These are phyloP conservation scores for Drosophila eohydei DNA, from an alignment of 2,888 invertebrate genomes.

Conservation along the genomic window DNA sequence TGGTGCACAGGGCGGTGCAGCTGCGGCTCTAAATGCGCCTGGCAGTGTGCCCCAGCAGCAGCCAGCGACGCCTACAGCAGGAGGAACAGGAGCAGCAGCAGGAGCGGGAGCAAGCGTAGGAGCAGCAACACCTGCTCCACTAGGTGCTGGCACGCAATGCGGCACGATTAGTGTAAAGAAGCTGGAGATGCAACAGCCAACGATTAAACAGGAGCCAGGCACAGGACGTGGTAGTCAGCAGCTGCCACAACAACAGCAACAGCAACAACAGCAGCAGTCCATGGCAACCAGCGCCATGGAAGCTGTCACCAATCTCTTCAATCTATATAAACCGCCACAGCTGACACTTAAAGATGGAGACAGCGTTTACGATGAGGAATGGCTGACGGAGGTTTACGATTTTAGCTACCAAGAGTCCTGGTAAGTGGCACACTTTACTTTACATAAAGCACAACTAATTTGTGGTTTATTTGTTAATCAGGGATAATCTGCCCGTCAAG, in stretches of 20 bases:
- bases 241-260: slow-evolving; percentile 32
- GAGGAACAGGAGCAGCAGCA: slow-evolving; percentile 16
- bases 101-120: not conserved
- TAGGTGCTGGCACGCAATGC: slow-evolving; percentile 58
- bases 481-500: slow-evolving; percentile 96
- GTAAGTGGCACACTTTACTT: slow-evolving; percentile 86
- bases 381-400: slow-evolving; percentile 93
- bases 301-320: slow-evolving; percentile 80
- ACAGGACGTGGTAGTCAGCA: slow-evolving; percentile 5
- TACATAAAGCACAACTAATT: not conserved
- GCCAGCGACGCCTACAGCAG: slow-evolving; percentile 55
- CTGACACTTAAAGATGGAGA: slow-evolving; percentile 92
- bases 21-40: slow-evolving; percentile 34
- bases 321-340: slow-evolving; percentile 90
- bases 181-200: slow-evolving; percentile 75
- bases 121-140: not conserved
- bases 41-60: slow-evolving; percentile 77
- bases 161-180: slow-evolving; percentile 83
- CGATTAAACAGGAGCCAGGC: slow-evolving; percentile 68
- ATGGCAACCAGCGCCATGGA: slow-evolving; percentile 53
- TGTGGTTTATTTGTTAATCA: slow-evolving; percentile 60
- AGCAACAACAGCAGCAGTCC: slow-evolving; percentile 19
- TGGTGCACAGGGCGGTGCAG: slow-evolving; percentile 24
- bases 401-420: slow-evolving; percentile 93
- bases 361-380: slow-evolving; percentile 92